These are phyloP conservation scores for Nyctereutes procyonoides DNA, from an alignment of 2,113 vertebrate genomes.

Conservation along the genomic window DNA sequence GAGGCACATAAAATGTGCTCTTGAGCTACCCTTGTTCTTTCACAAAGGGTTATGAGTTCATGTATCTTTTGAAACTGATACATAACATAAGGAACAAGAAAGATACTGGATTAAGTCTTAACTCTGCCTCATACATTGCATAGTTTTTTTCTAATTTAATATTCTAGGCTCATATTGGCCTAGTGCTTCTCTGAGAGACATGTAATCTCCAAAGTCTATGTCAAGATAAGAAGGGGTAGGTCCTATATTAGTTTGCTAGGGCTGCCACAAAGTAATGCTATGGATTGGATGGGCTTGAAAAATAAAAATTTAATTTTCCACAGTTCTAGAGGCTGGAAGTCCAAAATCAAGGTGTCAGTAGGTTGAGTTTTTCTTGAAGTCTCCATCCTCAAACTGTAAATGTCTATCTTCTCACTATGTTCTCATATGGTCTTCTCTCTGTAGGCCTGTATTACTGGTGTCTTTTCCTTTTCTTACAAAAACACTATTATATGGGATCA, in stretches of 20 bases:
- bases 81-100: neutral
- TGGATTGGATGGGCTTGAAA: neutral
- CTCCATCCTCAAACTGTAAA: neutral
- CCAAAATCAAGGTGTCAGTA: neutral
- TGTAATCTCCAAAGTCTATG: accelerated
- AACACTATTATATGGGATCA: neutral
- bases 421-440: neutral
- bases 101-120: neutral
- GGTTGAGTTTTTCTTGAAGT: too few relatives aligned
- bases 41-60: neutral
- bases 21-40: neutral
- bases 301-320: neutral
- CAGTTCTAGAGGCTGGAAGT: neutral
- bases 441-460: neutral
- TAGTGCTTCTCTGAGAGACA: neutral
- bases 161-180: neutral
- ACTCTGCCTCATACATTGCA: neutral
- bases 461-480: neutral
- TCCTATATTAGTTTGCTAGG: neutral
- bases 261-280: neutral
- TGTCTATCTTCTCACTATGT: neutral
- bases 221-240: neutral
- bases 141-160: neutral
- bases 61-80: neutral
- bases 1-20: neutral